Conservation (phyloP, 2,797 vertebrate species). For the Dallia pectoralis region DNA sequence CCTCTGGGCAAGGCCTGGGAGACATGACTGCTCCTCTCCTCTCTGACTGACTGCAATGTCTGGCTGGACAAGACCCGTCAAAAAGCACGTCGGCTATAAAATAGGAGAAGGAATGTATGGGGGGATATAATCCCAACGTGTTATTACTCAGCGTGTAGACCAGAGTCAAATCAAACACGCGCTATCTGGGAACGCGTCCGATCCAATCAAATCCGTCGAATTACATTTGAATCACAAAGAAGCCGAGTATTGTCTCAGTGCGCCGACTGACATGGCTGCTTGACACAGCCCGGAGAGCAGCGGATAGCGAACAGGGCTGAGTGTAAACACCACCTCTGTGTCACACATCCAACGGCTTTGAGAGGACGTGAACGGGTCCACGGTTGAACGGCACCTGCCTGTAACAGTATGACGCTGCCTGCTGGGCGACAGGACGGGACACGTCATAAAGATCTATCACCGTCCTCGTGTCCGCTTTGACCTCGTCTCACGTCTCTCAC, state of each 20-base stretch:
- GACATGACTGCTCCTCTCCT: constrained; percentile 17
- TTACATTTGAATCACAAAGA: constrained; percentile 23
- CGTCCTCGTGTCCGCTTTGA: constrained; percentile 71
- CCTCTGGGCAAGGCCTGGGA: neutral
- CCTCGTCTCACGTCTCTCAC: constrained; percentile 74
- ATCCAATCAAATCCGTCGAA: constrained; percentile 42
- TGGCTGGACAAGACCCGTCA: constrained; percentile 60
- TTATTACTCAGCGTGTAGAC: constrained; percentile 39
- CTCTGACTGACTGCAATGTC: constrained; percentile 57
- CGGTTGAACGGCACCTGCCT: constrained; percentile 53
- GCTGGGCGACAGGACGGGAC: constrained; percentile 62
- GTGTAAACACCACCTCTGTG: neutral
- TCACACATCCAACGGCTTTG: neutral
- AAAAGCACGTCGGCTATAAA: constrained; percentile 58
- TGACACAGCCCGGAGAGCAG: neutral
- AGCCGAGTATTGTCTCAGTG: neutral
- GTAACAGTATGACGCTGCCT: constrained; percentile 6
- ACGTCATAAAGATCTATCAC: constrained; percentile 75
- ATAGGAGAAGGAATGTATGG: constrained; percentile 53
- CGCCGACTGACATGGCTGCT: neutral
- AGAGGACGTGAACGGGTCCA: constrained; percentile 31
- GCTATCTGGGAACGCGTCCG: constrained; percentile 28
- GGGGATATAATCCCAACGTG: constrained; percentile 39
- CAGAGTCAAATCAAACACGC: constrained; percentile 4
- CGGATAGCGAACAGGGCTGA: neutral